A percentile compares a stretch with the other conserved stretches of the same genome.
Conservation (phyloP, 2,113 vertebrate genomes). For the Corynorhinus townsendii region DNA sequence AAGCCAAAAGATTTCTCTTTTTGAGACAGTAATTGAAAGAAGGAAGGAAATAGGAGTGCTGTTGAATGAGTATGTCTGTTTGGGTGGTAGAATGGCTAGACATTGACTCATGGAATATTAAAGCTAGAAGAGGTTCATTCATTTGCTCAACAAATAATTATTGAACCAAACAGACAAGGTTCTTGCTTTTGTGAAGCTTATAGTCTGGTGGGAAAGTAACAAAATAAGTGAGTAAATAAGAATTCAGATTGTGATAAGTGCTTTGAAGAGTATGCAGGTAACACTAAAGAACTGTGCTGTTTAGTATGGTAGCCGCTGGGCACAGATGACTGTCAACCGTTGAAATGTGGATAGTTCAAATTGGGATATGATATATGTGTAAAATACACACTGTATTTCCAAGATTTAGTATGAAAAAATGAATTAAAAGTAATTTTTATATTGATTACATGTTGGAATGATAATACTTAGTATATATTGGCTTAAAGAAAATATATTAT, state of each 20-base stretch:
- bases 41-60: neutral
- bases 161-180: neutral
- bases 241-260: neutral
- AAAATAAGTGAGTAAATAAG: neutral
- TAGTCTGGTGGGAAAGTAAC: neutral
- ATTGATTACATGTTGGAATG: slow-evolving; percentile 9
- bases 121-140: neutral
- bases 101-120: neutral
- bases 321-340: neutral
- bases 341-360: neutral
- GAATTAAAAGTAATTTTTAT: slow-evolving; percentile 27
- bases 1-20: neutral
- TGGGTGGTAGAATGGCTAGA: neutral
- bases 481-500: slow-evolving; percentile 40
- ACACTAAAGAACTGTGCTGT: neutral
- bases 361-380: neutral
- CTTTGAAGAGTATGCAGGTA: neutral
- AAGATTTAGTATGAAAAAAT: slow-evolving; percentile 23
- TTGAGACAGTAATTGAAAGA: neutral
- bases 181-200: slow-evolving; percentile 23
- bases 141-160: slow-evolving; percentile 23
- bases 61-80: neutral
- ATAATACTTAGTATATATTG: neutral
- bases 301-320: neutral
- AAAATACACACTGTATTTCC: neutral